Percentiles rank a stretch among this genome's conserved stretches.
These are phyloP conservation scores for Prolemur simus DNA, from an alignment of 2,113 vertebrate species.

Conservation along the genomic window DNA sequence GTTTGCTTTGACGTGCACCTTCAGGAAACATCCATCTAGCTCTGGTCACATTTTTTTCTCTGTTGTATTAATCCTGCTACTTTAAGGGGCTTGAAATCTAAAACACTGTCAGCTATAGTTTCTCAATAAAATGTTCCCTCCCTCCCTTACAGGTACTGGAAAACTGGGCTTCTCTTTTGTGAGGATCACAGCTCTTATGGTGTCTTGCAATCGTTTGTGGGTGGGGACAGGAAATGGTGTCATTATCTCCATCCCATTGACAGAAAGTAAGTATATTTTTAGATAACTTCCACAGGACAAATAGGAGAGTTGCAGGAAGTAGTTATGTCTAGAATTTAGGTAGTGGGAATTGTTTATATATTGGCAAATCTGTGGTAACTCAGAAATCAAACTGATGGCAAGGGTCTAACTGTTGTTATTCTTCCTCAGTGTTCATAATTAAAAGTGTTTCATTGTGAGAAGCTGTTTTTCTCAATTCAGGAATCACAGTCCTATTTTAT, in stretches of 20 bases:
- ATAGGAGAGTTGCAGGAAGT: background rate
- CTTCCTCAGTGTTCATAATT: background rate
- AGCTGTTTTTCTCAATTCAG: background rate
- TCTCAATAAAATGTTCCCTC: constrained; percentile 62
- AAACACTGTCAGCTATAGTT: background rate
- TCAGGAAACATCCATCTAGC: background rate
- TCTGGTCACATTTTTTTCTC: background rate
- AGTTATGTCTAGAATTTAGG: background rate
- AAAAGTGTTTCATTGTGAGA: background rate
- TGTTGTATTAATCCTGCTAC: background rate
- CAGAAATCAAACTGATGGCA: background rate
- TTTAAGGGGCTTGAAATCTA: background rate
- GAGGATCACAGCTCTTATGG: constrained; percentile 94
- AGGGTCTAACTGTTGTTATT: background rate
- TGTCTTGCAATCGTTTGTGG: constrained; percentile 94
- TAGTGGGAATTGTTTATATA: background rate
- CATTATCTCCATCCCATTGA: constrained; percentile 95
- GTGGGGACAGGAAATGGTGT: constrained; percentile 95
- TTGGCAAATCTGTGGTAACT: background rate
- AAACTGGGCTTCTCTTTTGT: constrained; percentile 96
- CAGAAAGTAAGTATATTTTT: constrained; percentile 89
- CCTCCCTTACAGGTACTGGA: constrained; percentile 87
- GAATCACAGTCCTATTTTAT: background rate
- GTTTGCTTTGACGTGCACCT: background rate
- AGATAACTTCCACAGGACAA: background rate